Percentiles rank a stretch among this genome's conserved stretches.
Conservation (phyloP, 1,140 invertebrate genomes). For the Zelostemma sp. region DNA sequence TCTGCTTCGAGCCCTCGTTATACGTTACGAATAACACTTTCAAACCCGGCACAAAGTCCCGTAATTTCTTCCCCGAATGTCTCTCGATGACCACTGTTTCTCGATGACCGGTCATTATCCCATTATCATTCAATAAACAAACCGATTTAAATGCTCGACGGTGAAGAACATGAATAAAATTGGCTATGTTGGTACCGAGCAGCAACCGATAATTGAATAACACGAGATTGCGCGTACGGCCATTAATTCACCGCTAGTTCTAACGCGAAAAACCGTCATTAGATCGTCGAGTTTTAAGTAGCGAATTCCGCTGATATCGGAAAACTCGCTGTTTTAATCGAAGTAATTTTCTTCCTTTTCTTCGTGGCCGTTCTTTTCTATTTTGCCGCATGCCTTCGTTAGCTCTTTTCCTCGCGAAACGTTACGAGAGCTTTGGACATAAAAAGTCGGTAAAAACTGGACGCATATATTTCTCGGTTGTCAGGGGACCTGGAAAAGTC, state of each 20-base stretch:
- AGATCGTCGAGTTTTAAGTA: neutral
- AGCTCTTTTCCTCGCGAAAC: too few relatives aligned
- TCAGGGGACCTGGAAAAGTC: too few relatives aligned
- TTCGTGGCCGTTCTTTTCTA: neutral
- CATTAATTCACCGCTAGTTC: neutral
- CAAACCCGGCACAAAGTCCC: too few relatives aligned
- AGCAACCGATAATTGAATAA: neutral
- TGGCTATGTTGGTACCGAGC: neutral
- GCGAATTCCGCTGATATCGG: neutral
- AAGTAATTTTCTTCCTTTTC: neutral
- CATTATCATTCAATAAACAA: conserved; percentile 3
- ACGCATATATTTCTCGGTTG: too few relatives aligned
- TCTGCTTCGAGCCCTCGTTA: neutral
- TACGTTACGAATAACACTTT: neutral
- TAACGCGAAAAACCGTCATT: neutral
- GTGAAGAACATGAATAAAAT: neutral
- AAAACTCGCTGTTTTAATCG: too few relatives aligned
- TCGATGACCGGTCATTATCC: neutral
- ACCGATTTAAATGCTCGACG: neutral
- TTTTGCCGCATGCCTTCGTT: too few relatives aligned
- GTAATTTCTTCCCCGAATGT: too few relatives aligned
- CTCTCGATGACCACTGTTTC: too few relatives aligned
- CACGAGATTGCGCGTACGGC: too few relatives aligned
- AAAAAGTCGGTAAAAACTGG: too few relatives aligned
- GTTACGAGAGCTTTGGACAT: too few relatives aligned